Conservation (phyloP, 1,140 invertebrate species). For the Euwallacea fornicatus region DNA sequence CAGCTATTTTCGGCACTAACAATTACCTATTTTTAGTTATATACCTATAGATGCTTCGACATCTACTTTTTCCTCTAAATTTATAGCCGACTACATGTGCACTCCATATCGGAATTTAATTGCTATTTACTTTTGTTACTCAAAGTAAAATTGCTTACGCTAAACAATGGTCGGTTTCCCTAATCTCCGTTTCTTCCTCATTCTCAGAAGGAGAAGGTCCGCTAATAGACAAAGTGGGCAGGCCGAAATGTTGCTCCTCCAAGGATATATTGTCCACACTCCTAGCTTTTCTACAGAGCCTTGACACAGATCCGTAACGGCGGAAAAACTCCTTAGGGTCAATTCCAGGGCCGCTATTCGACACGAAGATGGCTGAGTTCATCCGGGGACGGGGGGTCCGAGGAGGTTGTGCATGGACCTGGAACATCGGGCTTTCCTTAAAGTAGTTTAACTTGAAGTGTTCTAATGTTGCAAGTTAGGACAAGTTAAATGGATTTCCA, state of each 20-base stretch:
- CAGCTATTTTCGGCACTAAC: constrained; percentile 13
- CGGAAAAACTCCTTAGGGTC: constrained; percentile 74
- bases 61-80: no score
- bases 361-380: constrained; percentile 75
- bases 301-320: constrained; percentile 75
- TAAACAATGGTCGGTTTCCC: constrained; percentile 5
- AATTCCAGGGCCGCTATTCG: constrained; percentile 72
- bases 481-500: no score
- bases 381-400: constrained; percentile 69
- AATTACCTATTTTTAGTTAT: background rate
- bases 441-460: background rate
- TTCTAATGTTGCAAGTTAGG: no score
- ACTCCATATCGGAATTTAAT: no score
- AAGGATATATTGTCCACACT: constrained; percentile 68
- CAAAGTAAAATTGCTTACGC: background rate
- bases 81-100: no score
- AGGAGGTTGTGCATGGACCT: constrained; percentile 48
- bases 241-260: constrained; percentile 63
- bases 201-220: constrained; percentile 72
- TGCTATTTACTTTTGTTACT: no score
- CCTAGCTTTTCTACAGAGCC: constrained; percentile 74
- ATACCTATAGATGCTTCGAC: no score
- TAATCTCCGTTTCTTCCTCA: constrained; percentile 11
- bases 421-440: constrained; percentile 12
- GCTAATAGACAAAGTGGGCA: constrained; percentile 74